Percentiles rank a stretch among this genome's conserved stretches.
Evolutionary conservation across 2,888 invertebrate genomes (phyloP).

Genomic region (Aelia acuminata): DNA sequence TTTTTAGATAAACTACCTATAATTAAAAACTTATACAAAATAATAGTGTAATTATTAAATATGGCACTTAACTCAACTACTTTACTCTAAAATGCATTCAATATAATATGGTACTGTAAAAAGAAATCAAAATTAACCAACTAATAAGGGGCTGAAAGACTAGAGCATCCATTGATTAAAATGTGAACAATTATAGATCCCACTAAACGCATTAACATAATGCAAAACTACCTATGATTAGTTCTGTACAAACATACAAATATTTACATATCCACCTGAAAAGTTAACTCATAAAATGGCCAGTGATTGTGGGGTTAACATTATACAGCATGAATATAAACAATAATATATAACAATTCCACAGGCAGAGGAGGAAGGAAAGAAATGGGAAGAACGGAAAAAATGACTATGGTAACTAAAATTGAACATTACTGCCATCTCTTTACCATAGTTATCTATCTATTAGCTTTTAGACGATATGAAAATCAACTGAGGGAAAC

Average conservation of each 20-base stretch:
- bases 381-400: not conserved
- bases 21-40: not conserved
- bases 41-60: not conserved
- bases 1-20: not conserved
- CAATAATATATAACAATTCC: not conserved
- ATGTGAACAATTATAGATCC: not conserved
- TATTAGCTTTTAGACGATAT: not conserved
- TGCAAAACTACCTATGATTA: conserved; percentile 9
- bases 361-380: not conserved
- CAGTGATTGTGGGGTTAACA: not conserved
- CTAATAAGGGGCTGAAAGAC: conserved; percentile 27
- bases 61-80: not conserved
- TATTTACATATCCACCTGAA: conserved; percentile 41
- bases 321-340: not conserved
- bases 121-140: not conserved
- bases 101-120: not conserved
- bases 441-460: not conserved
- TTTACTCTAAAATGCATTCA: not conserved
- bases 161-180: conserved; percentile 51
- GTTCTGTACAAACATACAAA: conserved; percentile 6
- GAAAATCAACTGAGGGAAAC: not conserved
- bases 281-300: not conserved
- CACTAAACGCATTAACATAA: conserved; percentile 43
- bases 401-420: not conserved
- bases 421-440: not conserved